Base-by-base conservation (phyloP, 1,140 invertebrate genomes). In the Tetramorium alpestre region DNA sequence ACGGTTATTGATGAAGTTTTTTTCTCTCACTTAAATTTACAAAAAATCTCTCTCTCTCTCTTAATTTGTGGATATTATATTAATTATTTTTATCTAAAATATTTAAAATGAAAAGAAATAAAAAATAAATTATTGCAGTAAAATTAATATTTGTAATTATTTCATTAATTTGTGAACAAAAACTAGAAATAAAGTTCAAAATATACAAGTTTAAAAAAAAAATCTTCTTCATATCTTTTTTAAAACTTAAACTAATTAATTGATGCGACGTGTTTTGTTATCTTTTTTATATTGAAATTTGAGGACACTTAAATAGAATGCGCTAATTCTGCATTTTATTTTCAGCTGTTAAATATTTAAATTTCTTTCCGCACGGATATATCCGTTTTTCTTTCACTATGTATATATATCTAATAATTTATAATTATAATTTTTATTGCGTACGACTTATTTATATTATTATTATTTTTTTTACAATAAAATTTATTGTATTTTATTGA, bases 71-170 rank as follows among this genome's bases (percentile, higher is more conserved):
- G 18, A 22, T 7, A 38, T 22, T 13, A 38, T 22, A 5, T 65
- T 65, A 56, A 75, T 75, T 56, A 10, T 7, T 13, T 75, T 41
- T 58, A 56, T 75, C 3, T 70, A 28, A 72, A 51, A 33, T 38
- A 13, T 49, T 11, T 54, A 73, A 0, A 6, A 54, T 1, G 22
- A 22, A 25, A 69, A 69, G n/a, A 47, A 25, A 47, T 44, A 25
- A 41, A 4, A 47, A 49, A 70, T 28, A 49, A 49, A 70, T 49
- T 44, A 22, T 47, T 11, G 44, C 5, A 49, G 49, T 70, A 7
- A 25, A 25, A 47, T 47, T 47, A 25, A 69, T 25, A 47, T 11
- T 0, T 47, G 44, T 16, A 69, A 69, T 44, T 5, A 67, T 44
- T 44, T 33, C 3, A 33, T 33, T 16, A 25, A 7, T 69, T 69